Percentiles rank a stretch among this genome's conserved stretches.
phyloP scores from a whole-genome alignment of 2,797 vertebrate species.

The Amblyraja radiata region DNA sequence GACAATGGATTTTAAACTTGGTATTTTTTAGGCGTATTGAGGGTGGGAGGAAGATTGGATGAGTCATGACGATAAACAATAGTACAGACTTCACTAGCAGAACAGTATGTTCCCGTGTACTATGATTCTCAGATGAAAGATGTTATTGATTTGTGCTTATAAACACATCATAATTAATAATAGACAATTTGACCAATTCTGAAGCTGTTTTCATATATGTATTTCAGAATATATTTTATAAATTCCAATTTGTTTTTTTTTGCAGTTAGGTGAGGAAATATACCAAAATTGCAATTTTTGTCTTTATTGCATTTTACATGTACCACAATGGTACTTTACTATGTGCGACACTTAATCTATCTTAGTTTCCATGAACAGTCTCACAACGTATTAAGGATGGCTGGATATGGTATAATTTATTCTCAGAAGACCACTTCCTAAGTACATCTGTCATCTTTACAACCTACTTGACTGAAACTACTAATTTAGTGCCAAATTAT shows the following conservation, averaged over 20 bases:
- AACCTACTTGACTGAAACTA: not conserved
- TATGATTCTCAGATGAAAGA: not conserved
- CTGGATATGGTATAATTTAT: not conserved
- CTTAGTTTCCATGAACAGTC: not conserved
- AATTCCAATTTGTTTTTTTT: not conserved
- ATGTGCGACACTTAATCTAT: too few species aligned
- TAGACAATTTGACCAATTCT: not conserved
- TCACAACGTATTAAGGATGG: not conserved
- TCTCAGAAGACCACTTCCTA: not conserved
- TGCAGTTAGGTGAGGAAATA: not conserved
- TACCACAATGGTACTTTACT: not conserved
- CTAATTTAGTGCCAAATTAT: not conserved
- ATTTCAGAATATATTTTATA: not conserved
- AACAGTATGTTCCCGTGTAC: not conserved
- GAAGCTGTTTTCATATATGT: not conserved
- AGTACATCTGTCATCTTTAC: not conserved
- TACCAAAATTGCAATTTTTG: not conserved
- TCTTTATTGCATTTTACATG: not conserved
- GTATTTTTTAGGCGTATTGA: not conserved
- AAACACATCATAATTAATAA: not conserved
- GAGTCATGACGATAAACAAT: not conserved
- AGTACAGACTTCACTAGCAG: not conserved
- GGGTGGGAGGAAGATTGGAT: constrained; percentile 10
- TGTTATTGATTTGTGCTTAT: not conserved
- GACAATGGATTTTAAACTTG: not conserved